A percentile compares a stretch with the other conserved stretches of the same genome.
These are phyloP conservation scores for Dendrolimus kikuchii DNA, from an alignment of 1,140 invertebrate species.

Conservation along the genomic window DNA sequence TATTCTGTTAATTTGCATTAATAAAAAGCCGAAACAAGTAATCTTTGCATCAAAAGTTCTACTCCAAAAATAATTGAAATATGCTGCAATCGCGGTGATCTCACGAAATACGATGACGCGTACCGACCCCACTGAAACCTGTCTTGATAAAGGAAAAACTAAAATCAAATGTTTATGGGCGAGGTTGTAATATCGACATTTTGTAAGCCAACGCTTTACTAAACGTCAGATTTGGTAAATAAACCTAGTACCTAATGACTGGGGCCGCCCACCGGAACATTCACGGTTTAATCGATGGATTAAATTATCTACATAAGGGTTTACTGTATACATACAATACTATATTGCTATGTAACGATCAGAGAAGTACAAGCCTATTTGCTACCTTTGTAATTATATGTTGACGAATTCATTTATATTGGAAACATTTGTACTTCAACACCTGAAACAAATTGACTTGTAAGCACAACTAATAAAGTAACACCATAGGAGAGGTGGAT, in stretches of 20 bases:
- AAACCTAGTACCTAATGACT: constrained; percentile 17
- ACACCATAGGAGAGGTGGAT: too few species aligned
- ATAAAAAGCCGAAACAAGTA: too few species aligned
- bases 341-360: constrained; percentile 10
- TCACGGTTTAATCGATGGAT: constrained; percentile 13
- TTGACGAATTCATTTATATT: too few species aligned
- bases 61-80: constrained; percentile 13
- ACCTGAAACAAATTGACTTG: too few species aligned
- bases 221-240: constrained; percentile 20
- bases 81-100: too few species aligned
- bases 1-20: too few species aligned
- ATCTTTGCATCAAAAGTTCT: background rate
- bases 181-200: constrained; percentile 10
- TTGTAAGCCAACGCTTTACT: constrained; percentile 10
- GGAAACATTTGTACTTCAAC: too few species aligned
- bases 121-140: background rate
- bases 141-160: constrained; percentile 10
- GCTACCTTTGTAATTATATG: too few species aligned
- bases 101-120: background rate
- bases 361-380: constrained; percentile 8
- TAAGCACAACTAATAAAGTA: too few species aligned
- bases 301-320: constrained; percentile 13
- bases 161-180: constrained; percentile 20
- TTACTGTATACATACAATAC: background rate
- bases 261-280: constrained; percentile 12